Base-by-base conservation (phyloP, 2,888 invertebrate species). In the Pseudoips prasinana region DNA sequence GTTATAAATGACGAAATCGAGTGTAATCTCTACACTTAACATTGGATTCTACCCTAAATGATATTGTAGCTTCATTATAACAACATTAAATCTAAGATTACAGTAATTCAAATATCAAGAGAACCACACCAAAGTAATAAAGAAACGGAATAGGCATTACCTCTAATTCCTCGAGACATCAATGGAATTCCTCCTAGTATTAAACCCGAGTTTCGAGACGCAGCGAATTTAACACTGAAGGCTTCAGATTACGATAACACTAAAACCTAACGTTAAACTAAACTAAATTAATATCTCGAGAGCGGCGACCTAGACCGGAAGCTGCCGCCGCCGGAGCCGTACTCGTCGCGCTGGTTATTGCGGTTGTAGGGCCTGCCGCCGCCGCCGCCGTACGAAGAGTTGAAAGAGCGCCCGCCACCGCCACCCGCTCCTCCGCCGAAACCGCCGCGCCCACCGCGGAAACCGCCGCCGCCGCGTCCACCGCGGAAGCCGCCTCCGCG, bases 401-500 rank as follows among this genome's bases (percentile, higher is more conserved):
- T 90, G 50, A 92, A 90, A 30, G 90, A 80, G 44, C 90, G 83
- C 53, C 45, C 32, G 52, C 20, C 40, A 34, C 91, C 90, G 25
- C 91, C 89, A 23, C 92, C 88, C 11, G 90, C 82, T 34, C 85
- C 74, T 7, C 81, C 80, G 31, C 80, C 83, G 46, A 87, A 86
- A 22, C 90, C 88, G 42, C 90, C 86, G 46, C 90, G 89, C 51
- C 90, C 86, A 46, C 90, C 89, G 51, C 90, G 83, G 45, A 84
- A 78, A 51, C 79, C 70, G 39, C 86, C 80, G 28, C 85, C 81
- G 33, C 86, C 82, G 87, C 90, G 78, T 28, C 90, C 85, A 36
- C 92, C 89, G 34, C 91, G 87, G 42, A 92, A 88, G 34, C 91
- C 87, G 30, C 91, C 90, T 49, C 93, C 91, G 43, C 93, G 91